Base-by-base conservation (phyloP, 2,797 vertebrate species). In the Neosalanx taihuensis region DNA sequence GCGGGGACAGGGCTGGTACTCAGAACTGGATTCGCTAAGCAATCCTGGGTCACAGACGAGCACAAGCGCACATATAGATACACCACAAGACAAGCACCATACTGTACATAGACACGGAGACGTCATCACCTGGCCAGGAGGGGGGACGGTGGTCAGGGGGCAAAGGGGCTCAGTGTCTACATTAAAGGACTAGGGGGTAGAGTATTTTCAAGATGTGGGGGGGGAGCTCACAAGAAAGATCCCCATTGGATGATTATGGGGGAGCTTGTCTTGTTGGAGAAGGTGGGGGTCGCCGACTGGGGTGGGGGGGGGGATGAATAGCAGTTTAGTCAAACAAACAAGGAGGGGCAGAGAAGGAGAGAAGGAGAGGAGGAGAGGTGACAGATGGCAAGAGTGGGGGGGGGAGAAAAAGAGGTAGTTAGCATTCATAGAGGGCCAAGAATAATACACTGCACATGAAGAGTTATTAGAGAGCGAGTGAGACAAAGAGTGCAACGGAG, bases 221-320 rank as follows among this genome's bases (percentile, higher is more conserved):
- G 59, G 23, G 18, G 31, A 26, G 51, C 51, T 60, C 53, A 26
- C 35, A 20, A 23, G 33, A 75, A 72, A 56, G 41, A 71, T 63
- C 71, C 81, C 64, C 58, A 71, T 70, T 31, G 37, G 75, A 46
- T 69, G 74, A 81, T 90, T 91, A 92, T 6, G 90, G 90, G 7
- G 92, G 92, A 63, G 71, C 91, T 87, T 93, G 92, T 83, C 92
- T 85, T 88, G 92, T 92, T 20, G 92, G 92, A 76, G 92, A 93
- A 13, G 92, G 92, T 15, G 92, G 92, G 59, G 92, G 92, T 69
- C 92, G 91, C 62, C 92, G 92, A 72, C 92, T 93, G 59, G 7
- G 29, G 60, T 18, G 69, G 41, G 15, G 23, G 69, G 41, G 15
- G 33, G 33, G 51, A 29, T 1, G 65, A 46, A 63, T 18, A 57